phyloP scores from a whole-genome alignment of 37 sponge, comb jelly and placozoan species.

The Chondrilla cf. caribensis region DNA sequence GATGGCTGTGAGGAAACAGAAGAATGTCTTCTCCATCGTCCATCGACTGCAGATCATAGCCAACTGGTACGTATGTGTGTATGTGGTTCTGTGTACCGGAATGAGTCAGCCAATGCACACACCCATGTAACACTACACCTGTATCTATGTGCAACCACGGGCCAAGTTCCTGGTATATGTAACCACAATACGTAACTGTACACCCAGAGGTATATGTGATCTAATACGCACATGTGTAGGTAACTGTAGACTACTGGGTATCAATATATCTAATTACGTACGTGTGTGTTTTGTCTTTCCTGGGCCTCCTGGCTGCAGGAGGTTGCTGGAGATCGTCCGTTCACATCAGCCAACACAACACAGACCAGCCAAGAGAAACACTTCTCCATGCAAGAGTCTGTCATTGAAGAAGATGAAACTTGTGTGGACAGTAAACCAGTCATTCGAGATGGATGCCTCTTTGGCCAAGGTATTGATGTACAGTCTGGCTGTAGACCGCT shows the following conservation, averaged over 20 bases:
- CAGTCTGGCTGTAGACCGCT: too few species aligned
- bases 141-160: too few species aligned
- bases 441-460: too few species aligned
- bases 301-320: too few species aligned
- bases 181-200: too few species aligned
- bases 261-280: too few species aligned
- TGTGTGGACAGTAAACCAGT: not conserved
- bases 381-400: not conserved
- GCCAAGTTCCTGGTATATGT: too few species aligned
- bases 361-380: not conserved
- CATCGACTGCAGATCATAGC: constrained; percentile 33
- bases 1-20: constrained; percentile 9
- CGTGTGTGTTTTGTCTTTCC: too few species aligned
- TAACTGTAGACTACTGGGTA: too few species aligned
- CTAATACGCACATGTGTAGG: too few species aligned
- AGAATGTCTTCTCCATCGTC: constrained; percentile 18
- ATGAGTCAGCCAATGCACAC: not conserved
- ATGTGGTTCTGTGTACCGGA: constrained; percentile 7
- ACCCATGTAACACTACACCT: not conserved
- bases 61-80: not conserved
- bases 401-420: not conserved
- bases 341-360: constrained; percentile 23
- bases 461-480: too few species aligned
- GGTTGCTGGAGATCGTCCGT: constrained; percentile 10
- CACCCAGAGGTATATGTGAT: too few species aligned